Evolutionary conservation across 2,888 invertebrate species (phyloP).

Genomic region (Pollenia amentaria): DNA sequence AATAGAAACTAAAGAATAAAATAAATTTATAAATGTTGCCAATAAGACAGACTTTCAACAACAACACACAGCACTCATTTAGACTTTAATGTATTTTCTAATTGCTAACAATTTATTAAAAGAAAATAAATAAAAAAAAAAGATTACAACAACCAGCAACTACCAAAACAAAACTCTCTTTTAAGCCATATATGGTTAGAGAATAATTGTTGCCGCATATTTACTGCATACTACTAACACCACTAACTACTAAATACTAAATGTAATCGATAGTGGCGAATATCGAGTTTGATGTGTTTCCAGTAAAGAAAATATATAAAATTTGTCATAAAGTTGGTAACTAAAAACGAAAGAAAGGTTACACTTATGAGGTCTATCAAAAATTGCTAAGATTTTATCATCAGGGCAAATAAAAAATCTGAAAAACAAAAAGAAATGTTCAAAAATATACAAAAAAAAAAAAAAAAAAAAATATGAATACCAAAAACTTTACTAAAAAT

Average conservation of each 20-base stretch:
- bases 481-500: too few relatives aligned
- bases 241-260: neutral
- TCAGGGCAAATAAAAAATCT: too few relatives aligned
- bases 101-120: conserved; percentile 75
- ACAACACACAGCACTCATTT: conserved; percentile 74
- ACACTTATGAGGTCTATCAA: too few relatives aligned
- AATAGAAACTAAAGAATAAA: conserved; percentile 18
- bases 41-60: conserved; percentile 36
- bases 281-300: conserved; percentile 8
- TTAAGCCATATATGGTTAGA: neutral
- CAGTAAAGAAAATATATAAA: neutral
- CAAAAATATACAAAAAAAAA: too few relatives aligned
- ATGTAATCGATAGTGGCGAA: conserved; percentile 33
- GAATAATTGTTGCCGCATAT: conserved; percentile 31
- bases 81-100: conserved; percentile 75
- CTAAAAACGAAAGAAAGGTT: neutral
- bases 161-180: conserved; percentile 24
- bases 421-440: too few relatives aligned
- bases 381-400: too few relatives aligned
- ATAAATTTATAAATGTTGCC: conserved; percentile 51
- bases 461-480: too few relatives aligned
- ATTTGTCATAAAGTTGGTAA: conserved; percentile 9
- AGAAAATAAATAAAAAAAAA: conserved; percentile 28
- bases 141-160: neutral
- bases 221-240: neutral